Evolutionary conservation across 2,797 vertebrate genomes (phyloP).

Genomic region (Thripadectes ignobilis): DNA sequence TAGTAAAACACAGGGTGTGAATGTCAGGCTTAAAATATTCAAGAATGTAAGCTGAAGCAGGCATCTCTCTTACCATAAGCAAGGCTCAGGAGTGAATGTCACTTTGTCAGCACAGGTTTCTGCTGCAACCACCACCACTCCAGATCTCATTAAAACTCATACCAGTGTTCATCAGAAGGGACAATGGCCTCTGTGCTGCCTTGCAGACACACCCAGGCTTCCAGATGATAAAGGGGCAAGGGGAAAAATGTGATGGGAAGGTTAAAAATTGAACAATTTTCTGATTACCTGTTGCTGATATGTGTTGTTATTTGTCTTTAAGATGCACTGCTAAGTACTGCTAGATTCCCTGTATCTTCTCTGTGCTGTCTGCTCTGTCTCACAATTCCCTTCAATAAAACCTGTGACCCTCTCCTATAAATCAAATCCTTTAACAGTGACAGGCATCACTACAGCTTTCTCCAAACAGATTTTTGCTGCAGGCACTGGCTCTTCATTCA

Average conservation of each 20-base stretch:
- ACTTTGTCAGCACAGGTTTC: not conserved
- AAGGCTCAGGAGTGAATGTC: not conserved
- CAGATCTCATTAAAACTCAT: not conserved
- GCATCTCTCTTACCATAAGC: not conserved
- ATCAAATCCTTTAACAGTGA: not conserved
- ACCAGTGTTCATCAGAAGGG: not conserved
- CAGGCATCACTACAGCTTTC: not conserved
- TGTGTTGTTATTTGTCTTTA: not conserved
- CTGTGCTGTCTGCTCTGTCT: not conserved
- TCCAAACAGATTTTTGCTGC: not conserved
- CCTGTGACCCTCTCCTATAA: not conserved
- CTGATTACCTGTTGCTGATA: not conserved
- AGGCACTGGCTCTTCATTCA: not conserved
- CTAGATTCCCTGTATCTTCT: not conserved
- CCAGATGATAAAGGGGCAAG: not conserved
- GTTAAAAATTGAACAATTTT: not conserved
- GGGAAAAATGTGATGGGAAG: not conserved
- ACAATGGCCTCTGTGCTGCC: not conserved
- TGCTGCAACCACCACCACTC: not conserved
- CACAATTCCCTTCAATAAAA: not conserved
- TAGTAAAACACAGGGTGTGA: not conserved
- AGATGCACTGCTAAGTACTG: not conserved
- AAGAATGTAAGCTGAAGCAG: not conserved
- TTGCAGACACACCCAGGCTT: not conserved
- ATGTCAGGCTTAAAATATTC: constrained; percentile 20